These are phyloP conservation scores for Channallabes apus DNA, from an alignment of 2,797 vertebrate species.

Conservation along the genomic window DNA sequence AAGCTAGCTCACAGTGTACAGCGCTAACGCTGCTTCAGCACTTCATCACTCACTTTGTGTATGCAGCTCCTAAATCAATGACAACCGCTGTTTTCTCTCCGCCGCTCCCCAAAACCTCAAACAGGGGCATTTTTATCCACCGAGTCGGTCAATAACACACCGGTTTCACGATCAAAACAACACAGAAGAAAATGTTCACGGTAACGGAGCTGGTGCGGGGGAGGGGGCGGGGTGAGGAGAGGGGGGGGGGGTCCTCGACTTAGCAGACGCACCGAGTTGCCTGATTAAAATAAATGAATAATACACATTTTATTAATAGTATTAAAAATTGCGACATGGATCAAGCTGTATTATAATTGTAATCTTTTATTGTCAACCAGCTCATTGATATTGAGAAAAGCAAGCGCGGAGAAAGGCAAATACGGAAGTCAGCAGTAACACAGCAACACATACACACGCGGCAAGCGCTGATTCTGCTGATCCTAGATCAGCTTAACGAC, in stretches of 20 bases:
- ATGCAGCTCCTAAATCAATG: conserved; percentile 92
- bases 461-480: not conserved
- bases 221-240: not conserved
- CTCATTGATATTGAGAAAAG: not conserved
- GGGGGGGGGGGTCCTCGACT: not conserved
- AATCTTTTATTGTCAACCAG: too few species aligned
- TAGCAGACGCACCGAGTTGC: not conserved
- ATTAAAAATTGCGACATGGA: not conserved
- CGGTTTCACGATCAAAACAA: not conserved
- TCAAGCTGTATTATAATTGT: not conserved
- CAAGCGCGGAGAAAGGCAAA: not conserved
- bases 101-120: conserved; percentile 91
- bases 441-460: not conserved
- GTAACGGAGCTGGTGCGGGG: not conserved
- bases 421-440: not conserved
- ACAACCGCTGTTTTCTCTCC: conserved; percentile 96
- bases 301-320: not conserved
- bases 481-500: conserved; percentile 22
- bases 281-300: conserved; percentile 17
- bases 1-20: not conserved
- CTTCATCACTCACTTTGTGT: conserved; percentile 88
- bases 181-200: not conserved
- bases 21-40: not conserved
- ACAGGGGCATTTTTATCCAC: conserved; percentile 85
- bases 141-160: not conserved